These are phyloP conservation scores for Puffinus mauretanicus DNA, from an alignment of 2,113 vertebrate species.

Conservation along the genomic window DNA sequence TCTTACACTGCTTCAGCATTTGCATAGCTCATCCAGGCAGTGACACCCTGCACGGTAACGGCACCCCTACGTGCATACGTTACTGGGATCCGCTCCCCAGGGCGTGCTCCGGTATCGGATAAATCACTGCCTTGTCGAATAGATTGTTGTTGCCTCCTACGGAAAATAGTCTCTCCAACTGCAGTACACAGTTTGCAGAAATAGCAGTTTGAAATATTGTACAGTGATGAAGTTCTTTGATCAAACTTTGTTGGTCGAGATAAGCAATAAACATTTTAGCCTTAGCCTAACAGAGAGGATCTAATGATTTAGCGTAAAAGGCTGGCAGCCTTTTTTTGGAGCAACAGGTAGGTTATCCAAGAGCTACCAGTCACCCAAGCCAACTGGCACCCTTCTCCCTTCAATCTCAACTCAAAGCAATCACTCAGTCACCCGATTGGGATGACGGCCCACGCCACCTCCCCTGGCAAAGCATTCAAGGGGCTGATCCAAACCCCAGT, in stretches of 20 bases:
- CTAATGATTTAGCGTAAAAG: background rate
- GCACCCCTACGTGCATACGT: accelerated
- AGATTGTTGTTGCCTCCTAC: background rate
- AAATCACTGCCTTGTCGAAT: accelerated
- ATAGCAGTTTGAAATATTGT: background rate
- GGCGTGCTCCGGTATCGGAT: accelerated
- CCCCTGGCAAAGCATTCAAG: background rate
- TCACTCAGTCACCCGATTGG: accelerated
- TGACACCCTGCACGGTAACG: accelerated
- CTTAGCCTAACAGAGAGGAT: background rate
- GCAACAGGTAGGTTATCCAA: background rate
- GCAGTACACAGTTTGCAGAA: accelerated
- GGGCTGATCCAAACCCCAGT: background rate
- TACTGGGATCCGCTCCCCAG: background rate
- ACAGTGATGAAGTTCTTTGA: background rate
- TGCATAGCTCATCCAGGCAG: background rate
- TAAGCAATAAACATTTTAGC: background rate
- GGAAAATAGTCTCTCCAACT: background rate
- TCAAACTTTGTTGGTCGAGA: accelerated
- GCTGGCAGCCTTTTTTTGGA: background rate
- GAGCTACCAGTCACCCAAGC: background rate
- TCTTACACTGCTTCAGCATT: background rate
- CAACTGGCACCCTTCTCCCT: background rate
- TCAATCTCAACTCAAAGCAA: background rate
- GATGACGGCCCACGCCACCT: background rate